Evolutionary conservation across 2,888 invertebrate genomes (phyloP).

Genomic region (Suillia variegata): DNA sequence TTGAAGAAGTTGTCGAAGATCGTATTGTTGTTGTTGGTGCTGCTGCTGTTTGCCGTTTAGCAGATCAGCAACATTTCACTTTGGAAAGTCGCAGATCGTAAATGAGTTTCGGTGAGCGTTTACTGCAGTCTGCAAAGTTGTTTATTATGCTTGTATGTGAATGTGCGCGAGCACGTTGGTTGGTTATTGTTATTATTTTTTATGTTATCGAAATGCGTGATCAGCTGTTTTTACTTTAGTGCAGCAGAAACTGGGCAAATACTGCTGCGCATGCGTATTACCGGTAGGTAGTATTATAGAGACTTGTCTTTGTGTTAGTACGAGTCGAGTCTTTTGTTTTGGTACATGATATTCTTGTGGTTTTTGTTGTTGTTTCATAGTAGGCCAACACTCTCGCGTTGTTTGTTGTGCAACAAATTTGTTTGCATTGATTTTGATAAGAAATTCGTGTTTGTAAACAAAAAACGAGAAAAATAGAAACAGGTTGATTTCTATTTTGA

Average conservation of each 20-base stretch:
- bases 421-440: too few relatives aligned
- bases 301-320: not conserved
- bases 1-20: too few relatives aligned
- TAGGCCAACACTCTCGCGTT: too few relatives aligned
- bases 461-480: too few relatives aligned
- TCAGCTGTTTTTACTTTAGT: conserved; percentile 23
- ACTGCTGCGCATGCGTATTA: too few relatives aligned
- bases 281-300: too few relatives aligned
- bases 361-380: not conserved
- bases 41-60: not conserved
- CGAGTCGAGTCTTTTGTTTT: not conserved
- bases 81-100: conserved; percentile 1
- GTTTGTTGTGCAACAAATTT: too few relatives aligned
- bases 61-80: not conserved
- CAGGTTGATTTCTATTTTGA: too few relatives aligned
- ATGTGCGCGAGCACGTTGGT: conserved; percentile 2
- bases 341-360: not conserved
- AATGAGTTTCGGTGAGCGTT: not conserved
- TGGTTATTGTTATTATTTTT: conserved; percentile 37
- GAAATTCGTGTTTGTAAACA: too few relatives aligned
- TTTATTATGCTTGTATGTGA: too few relatives aligned
- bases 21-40: not conserved
- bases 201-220: conserved; percentile 18
- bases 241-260: too few relatives aligned
- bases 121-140: not conserved